Evolutionary conservation across 2,888 invertebrate species (phyloP).

Genomic region (Tiliacea aurago): DNA sequence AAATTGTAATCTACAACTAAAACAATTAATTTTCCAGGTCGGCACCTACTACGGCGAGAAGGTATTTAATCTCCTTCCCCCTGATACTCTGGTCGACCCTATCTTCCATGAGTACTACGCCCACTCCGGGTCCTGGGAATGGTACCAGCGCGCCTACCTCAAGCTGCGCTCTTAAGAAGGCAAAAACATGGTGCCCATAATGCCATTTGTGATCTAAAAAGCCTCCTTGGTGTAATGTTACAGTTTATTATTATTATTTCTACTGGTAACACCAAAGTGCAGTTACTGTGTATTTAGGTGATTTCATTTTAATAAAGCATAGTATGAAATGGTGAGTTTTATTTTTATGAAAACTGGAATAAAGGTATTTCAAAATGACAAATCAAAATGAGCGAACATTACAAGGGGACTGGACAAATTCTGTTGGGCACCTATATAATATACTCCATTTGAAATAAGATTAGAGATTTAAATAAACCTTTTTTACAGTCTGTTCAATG

Average conservation of each 20-base stretch:
- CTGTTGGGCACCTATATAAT: neutral
- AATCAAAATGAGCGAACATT: neutral
- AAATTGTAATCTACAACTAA: conserved; percentile 1
- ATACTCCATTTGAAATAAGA: no score
- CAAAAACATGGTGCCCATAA: conserved; percentile 16
- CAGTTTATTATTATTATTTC: neutral
- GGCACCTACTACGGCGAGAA: conserved; percentile 97
- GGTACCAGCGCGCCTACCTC: conserved; percentile 88
- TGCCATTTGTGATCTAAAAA: conserved; percentile 20
- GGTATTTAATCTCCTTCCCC: conserved; percentile 93
- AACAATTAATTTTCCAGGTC: conserved; percentile 82
- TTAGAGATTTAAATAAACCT: no score
- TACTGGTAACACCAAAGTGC: conserved; percentile 35
- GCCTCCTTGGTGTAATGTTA: conserved; percentile 21
- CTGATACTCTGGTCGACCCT: conserved; percentile 92
- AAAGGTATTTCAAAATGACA: neutral
- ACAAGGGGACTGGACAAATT: neutral
- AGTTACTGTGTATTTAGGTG: conserved; percentile 71
- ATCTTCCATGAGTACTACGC: conserved; percentile 93
- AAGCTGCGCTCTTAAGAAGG: conserved; percentile 88
- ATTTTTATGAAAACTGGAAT: neutral
- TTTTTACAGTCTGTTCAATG: no score
- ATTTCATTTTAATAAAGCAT: conserved; percentile 61
- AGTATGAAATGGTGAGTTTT: conserved; percentile 45
- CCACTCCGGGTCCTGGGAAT: conserved; percentile 90